phyloP scores from a whole-genome alignment of 2,113 vertebrate species.

The Fulica atra region DNA sequence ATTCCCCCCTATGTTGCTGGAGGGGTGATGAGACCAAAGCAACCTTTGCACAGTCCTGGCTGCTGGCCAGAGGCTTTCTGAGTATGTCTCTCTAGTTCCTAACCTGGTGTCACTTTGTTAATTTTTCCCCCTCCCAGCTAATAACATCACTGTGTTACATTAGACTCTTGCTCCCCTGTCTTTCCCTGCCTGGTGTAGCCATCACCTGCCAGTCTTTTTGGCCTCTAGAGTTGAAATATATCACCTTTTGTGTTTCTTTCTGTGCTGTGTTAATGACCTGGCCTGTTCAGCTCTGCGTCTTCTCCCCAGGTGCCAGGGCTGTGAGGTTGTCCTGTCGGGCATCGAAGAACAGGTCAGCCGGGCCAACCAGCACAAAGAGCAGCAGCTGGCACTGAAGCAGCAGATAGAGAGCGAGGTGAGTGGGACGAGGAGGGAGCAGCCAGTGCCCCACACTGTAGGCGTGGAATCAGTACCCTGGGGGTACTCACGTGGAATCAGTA shows the following conservation, averaged over 20 bases:
- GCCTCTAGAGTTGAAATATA: not conserved
- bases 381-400: slow-evolving; percentile 93
- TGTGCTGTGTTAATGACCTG: not conserved
- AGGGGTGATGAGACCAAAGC: rapidly evolving
- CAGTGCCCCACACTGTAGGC: rapidly evolving
- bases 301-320: slow-evolving; percentile 89
- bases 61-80: not conserved
- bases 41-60: not conserved
- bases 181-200: not conserved
- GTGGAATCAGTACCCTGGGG: not conserved
- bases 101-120: not conserved
- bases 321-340: slow-evolving; percentile 91
- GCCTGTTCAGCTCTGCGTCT: not conserved
- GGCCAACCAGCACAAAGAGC: slow-evolving; percentile 94
- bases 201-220: not conserved
- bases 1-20: not conserved
- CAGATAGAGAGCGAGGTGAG: slow-evolving; percentile 97
- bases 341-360: slow-evolving; percentile 95
- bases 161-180: not conserved
- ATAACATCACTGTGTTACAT: rapidly evolving
- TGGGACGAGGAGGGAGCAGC: not conserved
- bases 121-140: not conserved
- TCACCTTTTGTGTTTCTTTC: not conserved
- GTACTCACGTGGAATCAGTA: not conserved
- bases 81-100: not conserved